Percentiles rank a stretch among this genome's conserved stretches.
Evolutionary conservation across 2,113 vertebrate genomes (phyloP).

Genomic region (Epinephelus moara): DNA sequence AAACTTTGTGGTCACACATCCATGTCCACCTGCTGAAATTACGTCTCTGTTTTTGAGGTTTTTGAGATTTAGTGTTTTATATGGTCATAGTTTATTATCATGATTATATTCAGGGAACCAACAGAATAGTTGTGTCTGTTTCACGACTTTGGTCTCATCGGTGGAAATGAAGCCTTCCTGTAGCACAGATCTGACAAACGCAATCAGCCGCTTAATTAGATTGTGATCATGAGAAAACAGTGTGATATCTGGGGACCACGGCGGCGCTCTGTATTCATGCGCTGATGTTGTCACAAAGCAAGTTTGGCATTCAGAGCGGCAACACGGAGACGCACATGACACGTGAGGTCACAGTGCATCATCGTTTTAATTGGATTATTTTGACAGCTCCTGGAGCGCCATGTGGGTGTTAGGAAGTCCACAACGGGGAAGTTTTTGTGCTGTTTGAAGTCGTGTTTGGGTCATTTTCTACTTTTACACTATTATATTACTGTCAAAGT

Average conservation of each 20-base stretch:
- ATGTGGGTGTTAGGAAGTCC: conserved; percentile 32
- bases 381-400: conserved; percentile 23
- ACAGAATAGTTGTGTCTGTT: background rate
- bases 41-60: background rate
- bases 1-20: background rate
- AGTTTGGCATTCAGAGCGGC: conserved; percentile 35
- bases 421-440: conserved; percentile 2
- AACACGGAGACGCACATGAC: background rate
- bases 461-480: background rate
- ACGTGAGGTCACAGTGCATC: conserved; percentile 37
- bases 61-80: background rate
- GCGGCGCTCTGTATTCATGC: background rate
- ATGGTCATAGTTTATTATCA: background rate
- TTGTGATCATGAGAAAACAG: conserved; percentile 29
- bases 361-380: conserved; percentile 65
- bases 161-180: background rate
- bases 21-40: background rate
- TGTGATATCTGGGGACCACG: conserved; percentile 4
- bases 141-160: background rate
- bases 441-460: conserved; percentile 15
- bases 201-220: conserved; percentile 31
- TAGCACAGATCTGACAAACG: background rate
- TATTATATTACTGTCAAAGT: background rate
- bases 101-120: background rate
- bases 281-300: conserved; percentile 1